These are phyloP conservation scores for Labeo catla DNA, from an alignment of 2,113 vertebrate genomes.

Conservation along the genomic window DNA sequence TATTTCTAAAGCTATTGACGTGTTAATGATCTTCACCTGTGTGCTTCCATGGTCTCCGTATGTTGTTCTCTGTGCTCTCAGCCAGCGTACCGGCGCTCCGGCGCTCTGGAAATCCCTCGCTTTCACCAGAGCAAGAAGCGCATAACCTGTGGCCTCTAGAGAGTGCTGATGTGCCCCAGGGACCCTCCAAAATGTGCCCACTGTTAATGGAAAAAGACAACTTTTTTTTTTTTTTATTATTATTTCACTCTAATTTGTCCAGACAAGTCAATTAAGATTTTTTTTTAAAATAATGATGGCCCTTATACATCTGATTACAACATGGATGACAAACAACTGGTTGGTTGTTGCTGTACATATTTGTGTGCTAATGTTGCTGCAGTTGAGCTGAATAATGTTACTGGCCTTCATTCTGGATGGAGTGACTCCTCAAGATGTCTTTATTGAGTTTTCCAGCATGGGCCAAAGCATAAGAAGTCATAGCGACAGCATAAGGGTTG, in stretches of 20 bases:
- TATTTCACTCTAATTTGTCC: too few species aligned
- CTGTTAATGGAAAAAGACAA: conserved; percentile 62
- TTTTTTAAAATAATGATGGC: too few species aligned
- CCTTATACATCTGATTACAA: neutral
- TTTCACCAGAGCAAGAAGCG: conserved; percentile 81
- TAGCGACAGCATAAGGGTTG: conserved; percentile 83
- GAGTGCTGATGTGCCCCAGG: conserved; percentile 68
- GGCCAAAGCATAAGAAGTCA: conserved; percentile 85
- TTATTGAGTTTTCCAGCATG: conserved; percentile 63
- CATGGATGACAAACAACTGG: neutral
- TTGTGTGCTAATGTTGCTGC: too few species aligned
- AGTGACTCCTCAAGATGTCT: conserved; percentile 63
- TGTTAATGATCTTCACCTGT: conserved; percentile 72
- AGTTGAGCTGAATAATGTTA: too few species aligned
- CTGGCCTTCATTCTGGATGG: conserved; percentile 29
- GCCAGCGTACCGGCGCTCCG: conserved; percentile 76
- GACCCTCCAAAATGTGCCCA: conserved; percentile 74
- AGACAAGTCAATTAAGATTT: too few species aligned
- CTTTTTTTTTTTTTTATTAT: too few species aligned
- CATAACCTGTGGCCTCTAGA: conserved; percentile 89
- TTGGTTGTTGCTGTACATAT: neutral
- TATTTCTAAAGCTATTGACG: neutral
- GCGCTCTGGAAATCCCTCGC: conserved; percentile 60
- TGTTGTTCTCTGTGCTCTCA: conserved; percentile 77
- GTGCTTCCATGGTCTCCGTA: conserved; percentile 84